A percentile compares a stretch with the other conserved stretches of the same genome.
Evolutionary conservation across 2,797 vertebrate genomes (phyloP).

Genomic region (Uromys caudimaculatus): DNA sequence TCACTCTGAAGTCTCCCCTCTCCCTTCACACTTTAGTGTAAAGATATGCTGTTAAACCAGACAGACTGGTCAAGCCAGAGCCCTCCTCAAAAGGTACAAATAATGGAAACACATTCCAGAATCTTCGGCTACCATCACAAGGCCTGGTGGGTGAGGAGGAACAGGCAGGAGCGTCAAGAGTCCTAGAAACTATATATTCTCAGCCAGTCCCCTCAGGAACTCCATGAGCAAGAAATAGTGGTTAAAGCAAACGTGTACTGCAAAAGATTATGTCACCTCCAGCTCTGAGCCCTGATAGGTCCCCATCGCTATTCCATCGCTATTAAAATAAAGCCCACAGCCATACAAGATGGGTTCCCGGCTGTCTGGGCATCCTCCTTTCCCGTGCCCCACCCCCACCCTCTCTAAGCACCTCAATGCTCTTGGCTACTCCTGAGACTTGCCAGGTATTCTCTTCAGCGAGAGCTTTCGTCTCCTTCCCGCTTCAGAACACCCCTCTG

Average conservation of each 20-base stretch:
- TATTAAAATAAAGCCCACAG: slow-evolving; percentile 67
- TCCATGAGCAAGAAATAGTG: slow-evolving; percentile 52
- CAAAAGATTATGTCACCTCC: slow-evolving; percentile 58
- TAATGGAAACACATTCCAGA: slow-evolving; percentile 57
- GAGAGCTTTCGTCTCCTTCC: no score
- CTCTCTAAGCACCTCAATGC: neutral
- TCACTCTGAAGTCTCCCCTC: slow-evolving; percentile 29
- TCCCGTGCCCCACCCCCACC: neutral
- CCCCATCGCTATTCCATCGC: slow-evolving; percentile 55
- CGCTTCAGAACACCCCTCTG: neutral
- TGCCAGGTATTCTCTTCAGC: neutral
- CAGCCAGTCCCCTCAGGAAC: slow-evolving; percentile 15
- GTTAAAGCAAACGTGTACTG: slow-evolving; percentile 49
- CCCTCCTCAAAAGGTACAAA: slow-evolving; percentile 53
- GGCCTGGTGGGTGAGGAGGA: slow-evolving; percentile 17
- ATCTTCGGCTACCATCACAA: slow-evolving; percentile 61
- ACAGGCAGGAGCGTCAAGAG: slow-evolving; percentile 55
- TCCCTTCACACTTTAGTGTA: slow-evolving; percentile 26
- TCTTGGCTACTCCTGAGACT: neutral
- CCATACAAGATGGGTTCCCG: slow-evolving; percentile 29
- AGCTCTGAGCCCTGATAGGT: slow-evolving; percentile 68
- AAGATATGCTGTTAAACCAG: slow-evolving; percentile 49
- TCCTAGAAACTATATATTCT: slow-evolving; percentile 48
- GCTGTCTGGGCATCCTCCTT: neutral
- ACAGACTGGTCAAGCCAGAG: neutral